Percentiles rank a stretch among this genome's conserved stretches.
phyloP scores from a whole-genome alignment of 2,797 vertebrate species.

The Phaenicophaeus curvirostris region DNA sequence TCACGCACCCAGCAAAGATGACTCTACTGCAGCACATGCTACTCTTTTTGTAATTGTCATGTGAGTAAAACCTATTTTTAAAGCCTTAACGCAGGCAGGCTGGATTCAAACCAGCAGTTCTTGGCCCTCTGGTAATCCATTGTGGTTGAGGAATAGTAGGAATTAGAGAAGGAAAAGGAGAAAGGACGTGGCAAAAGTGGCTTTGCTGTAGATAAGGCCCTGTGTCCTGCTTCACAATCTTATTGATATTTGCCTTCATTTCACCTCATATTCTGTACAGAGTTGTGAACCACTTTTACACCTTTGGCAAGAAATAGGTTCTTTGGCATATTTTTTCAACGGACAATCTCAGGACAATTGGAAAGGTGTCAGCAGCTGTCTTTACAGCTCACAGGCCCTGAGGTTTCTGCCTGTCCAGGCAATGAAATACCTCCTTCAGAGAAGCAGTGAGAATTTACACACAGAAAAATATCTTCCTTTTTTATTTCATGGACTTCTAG shows the following conservation, averaged over 20 bases:
- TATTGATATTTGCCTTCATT: neutral
- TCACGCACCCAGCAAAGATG: neutral
- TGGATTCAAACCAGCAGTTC: neutral
- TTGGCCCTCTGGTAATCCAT: neutral
- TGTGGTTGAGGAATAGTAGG: neutral
- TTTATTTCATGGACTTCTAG: neutral
- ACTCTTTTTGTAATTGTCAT: neutral
- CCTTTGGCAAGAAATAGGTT: neutral
- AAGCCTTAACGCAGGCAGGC: neutral
- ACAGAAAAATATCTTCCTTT: no score
- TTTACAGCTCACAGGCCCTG: neutral
- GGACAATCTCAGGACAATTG: neutral
- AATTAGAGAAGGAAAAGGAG: neutral
- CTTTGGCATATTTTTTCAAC: neutral
- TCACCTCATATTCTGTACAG: neutral
- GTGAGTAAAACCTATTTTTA: neutral
- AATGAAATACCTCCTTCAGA: no score
- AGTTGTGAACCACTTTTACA: neutral
- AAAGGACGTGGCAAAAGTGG: neutral
- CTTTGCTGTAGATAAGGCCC: slow-evolving; percentile 3
- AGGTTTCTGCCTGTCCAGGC: neutral
- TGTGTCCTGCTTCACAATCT: slow-evolving; percentile 12
- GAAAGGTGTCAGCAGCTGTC: neutral
- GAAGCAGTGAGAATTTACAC: no score
- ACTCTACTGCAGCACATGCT: neutral